Conservation (phyloP, 1,140 invertebrate genomes). For the Papilio polytes region DNA sequence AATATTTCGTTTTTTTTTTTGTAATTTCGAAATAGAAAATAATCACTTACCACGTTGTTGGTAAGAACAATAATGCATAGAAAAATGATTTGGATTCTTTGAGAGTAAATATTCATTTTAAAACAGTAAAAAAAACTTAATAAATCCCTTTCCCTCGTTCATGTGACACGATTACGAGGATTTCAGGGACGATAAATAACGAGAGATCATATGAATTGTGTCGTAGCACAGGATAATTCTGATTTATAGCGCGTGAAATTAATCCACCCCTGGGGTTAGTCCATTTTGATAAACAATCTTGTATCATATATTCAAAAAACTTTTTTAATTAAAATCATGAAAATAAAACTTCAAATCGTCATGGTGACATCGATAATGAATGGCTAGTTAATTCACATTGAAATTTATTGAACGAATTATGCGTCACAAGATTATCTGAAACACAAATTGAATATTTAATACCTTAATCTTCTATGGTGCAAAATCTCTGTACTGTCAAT, state of each 20-base stretch:
- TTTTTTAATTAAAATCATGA: neutral
- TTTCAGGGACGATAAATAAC: conserved; percentile 21
- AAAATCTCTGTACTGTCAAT: too few species aligned
- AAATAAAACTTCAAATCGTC: neutral
- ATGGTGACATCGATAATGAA: neutral
- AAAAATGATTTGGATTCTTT: neutral
- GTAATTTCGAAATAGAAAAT: too few species aligned
- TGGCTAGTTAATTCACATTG: neutral
- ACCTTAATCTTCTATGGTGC: neutral
- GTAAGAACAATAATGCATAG: too few species aligned
- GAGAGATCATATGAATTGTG: conserved; percentile 9
- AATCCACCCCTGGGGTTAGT: neutral
- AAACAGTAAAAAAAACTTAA: neutral
- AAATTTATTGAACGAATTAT: neutral
- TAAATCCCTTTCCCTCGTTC: neutral
- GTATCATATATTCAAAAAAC: neutral
- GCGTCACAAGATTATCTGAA: neutral
- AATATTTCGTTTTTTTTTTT: too few species aligned
- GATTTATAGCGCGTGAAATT: conserved; percentile 19
- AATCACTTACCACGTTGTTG: too few species aligned
- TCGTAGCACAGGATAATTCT: conserved; percentile 12
- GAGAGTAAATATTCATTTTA: neutral
- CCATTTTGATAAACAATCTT: neutral
- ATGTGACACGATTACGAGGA: neutral
- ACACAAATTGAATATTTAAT: neutral